Base-by-base conservation (phyloP, 2,113 vertebrate genomes). In the Austrofundulus limnaeus region DNA sequence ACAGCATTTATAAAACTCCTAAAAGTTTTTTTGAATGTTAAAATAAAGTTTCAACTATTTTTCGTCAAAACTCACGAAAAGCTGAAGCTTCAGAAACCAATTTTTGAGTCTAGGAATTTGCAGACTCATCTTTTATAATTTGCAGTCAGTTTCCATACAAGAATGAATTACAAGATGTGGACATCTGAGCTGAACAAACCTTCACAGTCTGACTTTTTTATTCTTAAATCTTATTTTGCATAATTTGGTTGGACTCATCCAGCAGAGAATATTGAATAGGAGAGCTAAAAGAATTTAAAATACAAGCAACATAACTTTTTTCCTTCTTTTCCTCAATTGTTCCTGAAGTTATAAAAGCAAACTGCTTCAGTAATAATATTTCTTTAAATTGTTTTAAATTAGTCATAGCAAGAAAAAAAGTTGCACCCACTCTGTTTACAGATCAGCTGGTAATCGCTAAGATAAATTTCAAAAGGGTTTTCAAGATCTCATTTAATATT, bases 111-210 rank as follows among this genome's bases (percentile, higher is more conserved):
- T 62, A 61, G 70, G 24, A 49, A 59, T 50, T 72, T 28, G 11
- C 63, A 38, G 61, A 51, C 55, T 48, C 50, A 58, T 45, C 46
- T 60, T 75, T 70, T 71, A 78, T 88, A 51, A 23, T 13, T 14
- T 48, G 76, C 81, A 76, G 84, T 81, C 68, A 69, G 82, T 89
- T 87, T 85, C 77, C 82, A 87, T 78, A 82, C 77, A 87, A 61
- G 24, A 81, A 67, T 64, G 84, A 46, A 83, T 84, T 71, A 80
- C 50, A 37, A 43, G 46, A 54, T 37, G 64, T 66, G 72, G 60
- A 60, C 79, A 69, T 68, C 51, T 6, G 7, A 77, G 77, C 70
- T 2, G 31, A 60, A 48, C 57, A 43, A 23, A 50, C 50, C n/a
- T 66, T 83, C 52, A 79, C 15, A 25, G 46, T 66, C 39, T 61